These are phyloP conservation scores for Tamandua tetradactyla DNA, from an alignment of 2,797 vertebrate genomes.

Conservation along the genomic window DNA sequence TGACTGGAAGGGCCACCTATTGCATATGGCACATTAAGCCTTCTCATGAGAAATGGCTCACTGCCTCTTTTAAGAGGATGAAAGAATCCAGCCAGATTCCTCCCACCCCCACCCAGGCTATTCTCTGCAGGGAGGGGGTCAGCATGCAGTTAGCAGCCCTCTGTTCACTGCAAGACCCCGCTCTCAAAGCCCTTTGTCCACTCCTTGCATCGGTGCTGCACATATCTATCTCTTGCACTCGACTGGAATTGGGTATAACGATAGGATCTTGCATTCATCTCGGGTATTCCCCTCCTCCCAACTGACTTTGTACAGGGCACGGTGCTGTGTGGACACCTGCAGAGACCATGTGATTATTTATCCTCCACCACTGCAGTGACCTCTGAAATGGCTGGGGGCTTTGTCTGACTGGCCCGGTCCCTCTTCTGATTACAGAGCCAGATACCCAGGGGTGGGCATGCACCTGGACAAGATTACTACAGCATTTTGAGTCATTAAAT, in stretches of 20 bases:
- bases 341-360: neutral
- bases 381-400: neutral
- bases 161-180: rapidly evolving
- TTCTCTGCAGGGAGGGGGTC: neutral
- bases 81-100: neutral
- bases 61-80: neutral
- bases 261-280: neutral
- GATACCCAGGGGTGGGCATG: neutral
- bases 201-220: rapidly evolving
- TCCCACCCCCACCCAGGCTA: neutral
- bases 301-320: neutral
- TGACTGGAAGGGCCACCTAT: rapidly evolving
- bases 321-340: rapidly evolving
- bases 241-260: neutral
- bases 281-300: neutral
- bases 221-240: rapidly evolving
- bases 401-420: neutral
- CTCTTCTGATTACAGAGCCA: neutral
- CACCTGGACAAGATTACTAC: neutral
- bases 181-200: rapidly evolving
- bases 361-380: neutral
- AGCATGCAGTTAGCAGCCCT: neutral
- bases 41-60: neutral
- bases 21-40: rapidly evolving
- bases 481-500: neutral